Evolutionary conservation across 2,797 vertebrate genomes (phyloP), one percentile per base, ranked within the genome.

Genomic region (Darevskia nairensis): DNA sequence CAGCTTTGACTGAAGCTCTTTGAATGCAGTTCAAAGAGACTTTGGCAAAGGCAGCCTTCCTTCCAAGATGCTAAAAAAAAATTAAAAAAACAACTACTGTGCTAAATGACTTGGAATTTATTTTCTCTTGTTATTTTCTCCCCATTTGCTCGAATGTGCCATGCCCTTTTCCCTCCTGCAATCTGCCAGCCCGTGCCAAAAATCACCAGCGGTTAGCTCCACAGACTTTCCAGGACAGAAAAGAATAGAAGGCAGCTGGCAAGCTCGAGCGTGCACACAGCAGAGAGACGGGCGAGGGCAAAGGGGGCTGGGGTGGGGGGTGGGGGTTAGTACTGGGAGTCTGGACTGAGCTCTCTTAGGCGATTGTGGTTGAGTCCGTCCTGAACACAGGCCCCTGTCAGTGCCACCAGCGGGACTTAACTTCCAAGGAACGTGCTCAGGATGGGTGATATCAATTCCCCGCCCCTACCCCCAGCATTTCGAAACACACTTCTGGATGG

Each of bases 71-170:
- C 5, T 32, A 13, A 13, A 50, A 50, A 13, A 13, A 50, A 9
- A 46, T 29, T 23, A 1, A 41, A 50, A 29, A 0, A 2, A 32
- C 50, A 74, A 74, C 84, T 84, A 86, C 85, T 89, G 87, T 89
- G 92, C 87, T 84, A 80, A 85, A 89, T 89, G 75, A 85, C 85
- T 74, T 88, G 77, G 74, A 82, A 87, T 88, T 29, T 87, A 86
- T 87, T 44, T 83, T 79, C 86, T 89, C 86, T 86, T 89, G 86
- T 89, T 81, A 81, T 74, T 81, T 85, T 9, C 76, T 44, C 72
- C 85, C 78, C 66, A 32, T 50, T 80, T 35, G 68, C 86, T 41
- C 19, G 5, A n/a, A 21, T 32, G 27, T n/a, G 74, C 39, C 44
- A 2, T 17, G 35, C 13, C 68, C 68, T 15, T 35, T 35, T 61